Conservation (phyloP, 2,888 invertebrate genomes). For the Lasioglossum figueresi region DNA sequence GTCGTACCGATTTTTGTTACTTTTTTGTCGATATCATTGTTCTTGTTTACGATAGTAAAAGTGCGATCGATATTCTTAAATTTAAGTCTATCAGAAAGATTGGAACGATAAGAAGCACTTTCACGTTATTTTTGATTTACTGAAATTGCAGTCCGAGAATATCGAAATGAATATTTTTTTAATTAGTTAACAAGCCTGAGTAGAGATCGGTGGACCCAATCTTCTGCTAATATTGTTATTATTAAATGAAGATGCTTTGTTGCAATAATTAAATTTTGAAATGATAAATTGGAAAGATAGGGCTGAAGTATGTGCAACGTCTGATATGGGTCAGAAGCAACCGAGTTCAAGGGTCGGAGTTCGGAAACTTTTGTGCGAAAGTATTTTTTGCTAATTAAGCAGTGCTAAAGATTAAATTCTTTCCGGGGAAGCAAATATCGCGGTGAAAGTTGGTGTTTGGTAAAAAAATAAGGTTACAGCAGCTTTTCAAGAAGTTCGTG, state of each 20-base stretch:
- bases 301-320: not conserved
- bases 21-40: no score
- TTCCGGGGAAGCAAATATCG: not conserved
- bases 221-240: not conserved
- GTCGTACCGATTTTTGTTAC: no score
- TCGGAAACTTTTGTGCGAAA: not conserved
- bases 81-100: no score
- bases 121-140: no score
- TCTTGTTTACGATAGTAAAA: no score
- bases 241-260: not conserved
- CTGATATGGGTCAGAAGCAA: not conserved
- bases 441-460: not conserved
- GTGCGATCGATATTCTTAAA: no score
- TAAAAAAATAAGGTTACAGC: constrained; percentile 7
- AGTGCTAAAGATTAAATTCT: not conserved
- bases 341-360: not conserved
- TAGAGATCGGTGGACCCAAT: not conserved
- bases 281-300: not conserved
- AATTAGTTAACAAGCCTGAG: not conserved
- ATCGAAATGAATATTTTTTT: not conserved
- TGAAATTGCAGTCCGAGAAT: no score
- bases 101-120: no score
- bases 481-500: constrained; percentile 12
- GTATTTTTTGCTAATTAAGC: constrained; percentile 1
- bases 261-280: not conserved